Evolutionary conservation across 2,888 invertebrate species (phyloP), one percentile per base, ranked within the genome.

Genomic region (Sphinx pinastri): DNA sequence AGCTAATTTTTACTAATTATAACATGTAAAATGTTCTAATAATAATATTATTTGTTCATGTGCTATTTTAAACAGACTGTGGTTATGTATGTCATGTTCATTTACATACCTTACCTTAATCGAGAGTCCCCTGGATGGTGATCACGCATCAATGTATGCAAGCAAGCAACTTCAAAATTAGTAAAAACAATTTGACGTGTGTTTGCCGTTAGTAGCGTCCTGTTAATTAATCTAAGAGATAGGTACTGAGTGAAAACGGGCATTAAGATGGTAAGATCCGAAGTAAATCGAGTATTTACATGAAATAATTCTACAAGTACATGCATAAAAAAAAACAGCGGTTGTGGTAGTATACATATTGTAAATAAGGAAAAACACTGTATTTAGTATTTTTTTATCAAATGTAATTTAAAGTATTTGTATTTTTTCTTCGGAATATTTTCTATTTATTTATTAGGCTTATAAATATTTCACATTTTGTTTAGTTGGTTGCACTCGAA

Each of bases 401-500:
- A 19, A 14, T 51, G 14, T 67, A 14, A 2, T 10, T n/a, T 8
- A 38, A 49, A 51, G 14, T n/a, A 25, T 25, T 51, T 8, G 11
- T 19, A 12, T 8, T 47, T 47, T 7, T n/a, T 47, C 38, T 8
- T 38, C 38, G 2, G 38, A 52, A 47, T 16, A 68, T 55, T 49
- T 31, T 67, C n/a, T 16, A 31, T 55, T 19, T 68, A 16, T 13
- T n/a, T 7, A 14, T 52, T 47, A 19, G 52, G 8, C 25, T 68
- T 77, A 80, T 74, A 76, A 76, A 74, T 84, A 86, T 85, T 84
- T 89, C 84, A 86, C 74, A 83, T 91, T 89, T 89, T 90, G 86
- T 92, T 85, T 94, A 98, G 98, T 96, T 94, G 96, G 96, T 95
- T 98, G 98, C 96, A 95, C 96, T 88, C 95, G 95, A 88, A 97